Base-by-base conservation (phyloP, 2,888 invertebrate species). In the Rotaria socialis region DNA sequence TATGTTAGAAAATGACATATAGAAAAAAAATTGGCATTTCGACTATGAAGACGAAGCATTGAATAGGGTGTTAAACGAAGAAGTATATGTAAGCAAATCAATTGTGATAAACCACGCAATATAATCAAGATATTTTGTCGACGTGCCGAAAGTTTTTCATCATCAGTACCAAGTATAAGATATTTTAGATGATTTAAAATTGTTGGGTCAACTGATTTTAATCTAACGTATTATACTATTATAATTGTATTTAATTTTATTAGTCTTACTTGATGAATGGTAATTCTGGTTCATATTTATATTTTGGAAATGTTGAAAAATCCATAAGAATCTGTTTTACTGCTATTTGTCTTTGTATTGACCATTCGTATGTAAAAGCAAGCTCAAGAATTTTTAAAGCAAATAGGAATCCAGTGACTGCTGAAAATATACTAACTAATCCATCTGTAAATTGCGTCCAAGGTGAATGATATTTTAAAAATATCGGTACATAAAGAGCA, bases 281-380 rank as follows among this genome's bases (percentile, higher is more conserved):
- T 67, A 35, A 24, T 35, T 67, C 67, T 10, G 24, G 14, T 80
- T 80, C 47, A 80, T 80, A 80, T 47, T 80, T 80, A 80, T 80
- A 47, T n/a, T n/a, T 10, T n/a, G 80, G 80, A 80, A 80, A 80
- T 80, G 80, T 80, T n/a, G 80, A 80, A 80, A 80, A 80, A 80
- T 80, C 80, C 0, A 80, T 80, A 4, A 43, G 8, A 47, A 80
- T 80, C 24, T 80, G 80, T n/a, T 80, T n/a, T 24, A 80, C 4
- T 47, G 80, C n/a, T n/a, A 80, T 47, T 24, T 80, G 80, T 47
- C n/a, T 47, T n/a, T 47, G 80, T 80, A 10, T 14, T n/a, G 47
- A 80, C 80, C 80, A 80, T 47, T 22, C 14, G 47, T 80, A 80
- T 47, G 80, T 80, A 80, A 80, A 80, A 5, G 47, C 19, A 24